Evolutionary conservation across 2,888 invertebrate genomes (phyloP), one percentile per base, ranked within the genome.

Genomic region (Adelphocoris suturalis): DNA sequence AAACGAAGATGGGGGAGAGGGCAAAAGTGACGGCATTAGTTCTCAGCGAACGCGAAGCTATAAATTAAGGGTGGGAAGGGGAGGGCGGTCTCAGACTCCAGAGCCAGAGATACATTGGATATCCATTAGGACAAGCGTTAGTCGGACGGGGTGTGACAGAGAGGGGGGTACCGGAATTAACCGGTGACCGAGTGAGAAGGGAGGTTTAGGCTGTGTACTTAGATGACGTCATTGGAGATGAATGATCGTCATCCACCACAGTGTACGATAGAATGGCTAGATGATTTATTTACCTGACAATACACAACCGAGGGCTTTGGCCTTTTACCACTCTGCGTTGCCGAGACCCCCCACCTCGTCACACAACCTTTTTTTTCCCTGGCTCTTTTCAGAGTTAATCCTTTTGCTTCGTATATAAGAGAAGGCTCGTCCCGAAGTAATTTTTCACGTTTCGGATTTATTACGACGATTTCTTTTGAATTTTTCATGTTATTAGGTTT

Each of bases 201-300:
- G 47, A 78, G 78, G n/a, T 23, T 68, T 27, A 52, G 82, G 82
- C 23, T 82, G 47, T 52, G 82, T 82, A 82, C 82, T 82, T 86
- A 48, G 68, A 75, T 75, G 68, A 75, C 47, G 75, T 85, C 61
- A 85, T 85, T 19, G 19, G 47, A 75, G 76, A 86, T 86, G 86
- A 75, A 86, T 86, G 68, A 86, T 86, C 47, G 86, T 75, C 86
- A 68, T 19, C 75, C 68, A 61, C 37, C 28, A 86, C 55, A 86
- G 48, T 28, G 16, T 48, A 75, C 68, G 61, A 86, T 86, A 86
- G 47, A 86, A 75, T 14, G 61, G 75, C 61, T 19, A 68, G 86
- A 86, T 86, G 86, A 86, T 86, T 86, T 86, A 86, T 86, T 86
- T 75, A 86, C 76, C 86, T 86, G 86, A 86, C 86, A 86, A 86